Base-by-base conservation (phyloP, 2,888 invertebrate species). In the Cacoxenus indagator region DNA sequence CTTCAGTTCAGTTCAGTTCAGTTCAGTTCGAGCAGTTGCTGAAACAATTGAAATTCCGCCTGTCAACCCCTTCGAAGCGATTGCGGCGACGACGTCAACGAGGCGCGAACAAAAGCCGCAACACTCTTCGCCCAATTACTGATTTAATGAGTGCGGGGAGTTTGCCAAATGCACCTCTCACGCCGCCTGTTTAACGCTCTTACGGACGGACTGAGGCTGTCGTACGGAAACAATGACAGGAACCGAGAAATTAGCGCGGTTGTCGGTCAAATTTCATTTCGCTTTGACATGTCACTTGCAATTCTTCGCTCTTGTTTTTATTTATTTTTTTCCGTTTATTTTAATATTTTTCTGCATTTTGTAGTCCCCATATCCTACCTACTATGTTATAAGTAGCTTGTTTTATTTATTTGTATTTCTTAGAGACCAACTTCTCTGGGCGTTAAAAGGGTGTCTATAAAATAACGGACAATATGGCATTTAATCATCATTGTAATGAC, bases 181-280 rank as follows among this genome's bases (percentile, higher is more conserved):
- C 8, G 9, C 14, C 5, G 9, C 31, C 5, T 31, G 9, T 8
- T 9, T 9, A 31, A 31, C 31, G 31, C 9, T 8, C 31, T n/a
- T n/a, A n/a, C n/a, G 37, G 37, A 37, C 1, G 1, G 37, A 1
- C 9, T 14, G 37, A 5, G 9, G 22, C 48, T 9, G 19, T n/a
- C 81, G 81, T 81, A 81, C 83, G 81, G 74, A 76, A 84, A 83
- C 75, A 79, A 82, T 75, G 76, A 74, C 59, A 67, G 61, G 48
- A 69, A 19, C 29, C 73, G 84, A 83, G 82, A 84, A 87, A 87
- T 87, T 87, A 87, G 87, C 87, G 87, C 85, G 87, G 84, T 87
- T 87, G 87, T 87, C 87, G 87, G 87, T 87, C 87, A 87, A 87
- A 86, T 85, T 87, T 82, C 86, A 86, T 87, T 87, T 84, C 75